These are phyloP conservation scores for Sander vitreus DNA, from an alignment of 2,113 vertebrate genomes.

Conservation along the genomic window DNA sequence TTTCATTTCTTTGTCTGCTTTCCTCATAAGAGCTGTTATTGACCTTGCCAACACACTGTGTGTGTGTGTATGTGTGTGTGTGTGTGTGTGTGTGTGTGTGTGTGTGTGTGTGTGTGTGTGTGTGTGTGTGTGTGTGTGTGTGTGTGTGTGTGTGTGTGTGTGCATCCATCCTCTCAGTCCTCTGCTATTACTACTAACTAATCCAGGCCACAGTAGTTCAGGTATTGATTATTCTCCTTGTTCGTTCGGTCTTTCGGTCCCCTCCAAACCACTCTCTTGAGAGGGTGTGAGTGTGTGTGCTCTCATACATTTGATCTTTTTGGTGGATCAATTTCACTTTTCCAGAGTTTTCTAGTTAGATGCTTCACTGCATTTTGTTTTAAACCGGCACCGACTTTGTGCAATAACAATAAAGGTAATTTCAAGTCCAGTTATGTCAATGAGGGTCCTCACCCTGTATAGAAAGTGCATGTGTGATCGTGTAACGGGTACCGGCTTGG, in stretches of 20 bases:
- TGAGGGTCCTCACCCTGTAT: neutral
- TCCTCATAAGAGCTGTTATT: constrained; percentile 32
- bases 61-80: neutral
- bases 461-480: neutral
- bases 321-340: constrained; percentile 3
- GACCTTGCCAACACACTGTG: constrained; percentile 28
- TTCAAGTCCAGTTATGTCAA: too few relatives aligned
- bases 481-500: too few relatives aligned
- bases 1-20: constrained; percentile 40
- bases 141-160: constrained; percentile 5
- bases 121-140: constrained; percentile 10
- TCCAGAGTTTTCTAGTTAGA: neutral
- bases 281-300: neutral
- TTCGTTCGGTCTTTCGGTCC: constrained; percentile 51
- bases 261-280: constrained; percentile 35
- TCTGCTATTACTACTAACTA: constrained; percentile 63
- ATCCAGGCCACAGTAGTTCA: constrained; percentile 65
- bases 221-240: constrained; percentile 66
- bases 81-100: neutral
- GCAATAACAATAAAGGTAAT: too few relatives aligned
- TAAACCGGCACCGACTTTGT: too few relatives aligned
- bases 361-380: neutral
- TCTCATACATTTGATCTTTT: neutral
- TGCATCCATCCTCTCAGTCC: constrained; percentile 30
- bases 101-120: constrained; percentile 10